Percentiles rank a stretch among this genome's conserved stretches.
Conservation (phyloP, 2,797 vertebrate species). For the Netta rufina region DNA sequence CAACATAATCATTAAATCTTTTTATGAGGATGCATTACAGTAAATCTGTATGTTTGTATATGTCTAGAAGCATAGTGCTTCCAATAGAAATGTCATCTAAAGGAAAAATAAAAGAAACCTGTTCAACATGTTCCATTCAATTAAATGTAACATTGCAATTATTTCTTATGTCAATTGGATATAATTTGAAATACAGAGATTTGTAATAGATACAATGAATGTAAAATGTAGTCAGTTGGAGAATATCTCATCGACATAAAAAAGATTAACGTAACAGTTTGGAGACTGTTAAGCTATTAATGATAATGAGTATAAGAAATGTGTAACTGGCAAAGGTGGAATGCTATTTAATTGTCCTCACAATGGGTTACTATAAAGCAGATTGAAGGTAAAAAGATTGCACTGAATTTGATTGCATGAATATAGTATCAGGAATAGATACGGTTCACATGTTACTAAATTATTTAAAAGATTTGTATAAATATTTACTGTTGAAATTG, state of each 20-base stretch:
- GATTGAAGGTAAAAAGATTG: slow-evolving; percentile 26
- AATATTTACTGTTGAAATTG: slow-evolving; percentile 75
- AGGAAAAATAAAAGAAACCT: slow-evolving; percentile 21
- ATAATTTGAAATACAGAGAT: slow-evolving; percentile 42
- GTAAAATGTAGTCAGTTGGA: slow-evolving; percentile 40
- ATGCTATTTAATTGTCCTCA: slow-evolving; percentile 29
- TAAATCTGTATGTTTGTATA: neutral
- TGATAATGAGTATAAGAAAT: slow-evolving; percentile 35
- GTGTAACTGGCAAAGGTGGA: neutral
- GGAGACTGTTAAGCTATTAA: slow-evolving; percentile 38
- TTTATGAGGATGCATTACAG: neutral
- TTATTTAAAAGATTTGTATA: slow-evolving; percentile 74
- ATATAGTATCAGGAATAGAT: slow-evolving; percentile 22
- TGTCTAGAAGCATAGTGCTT: neutral
- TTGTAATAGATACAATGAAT: slow-evolving; percentile 20
- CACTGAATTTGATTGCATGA: neutral
- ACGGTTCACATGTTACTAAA: slow-evolving; percentile 54
- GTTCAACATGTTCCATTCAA: slow-evolving; percentile 37
- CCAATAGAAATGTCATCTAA: neutral
- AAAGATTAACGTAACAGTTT: slow-evolving; percentile 40
- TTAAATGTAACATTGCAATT: slow-evolving; percentile 36
- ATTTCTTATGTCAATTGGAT: slow-evolving; percentile 33
- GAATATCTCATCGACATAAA: slow-evolving; percentile 37
- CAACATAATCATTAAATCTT: neutral
- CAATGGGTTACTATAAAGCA: neutral